phyloP scores from a whole-genome alignment of 2,888 invertebrate genomes.

The Sinelater perroti region DNA sequence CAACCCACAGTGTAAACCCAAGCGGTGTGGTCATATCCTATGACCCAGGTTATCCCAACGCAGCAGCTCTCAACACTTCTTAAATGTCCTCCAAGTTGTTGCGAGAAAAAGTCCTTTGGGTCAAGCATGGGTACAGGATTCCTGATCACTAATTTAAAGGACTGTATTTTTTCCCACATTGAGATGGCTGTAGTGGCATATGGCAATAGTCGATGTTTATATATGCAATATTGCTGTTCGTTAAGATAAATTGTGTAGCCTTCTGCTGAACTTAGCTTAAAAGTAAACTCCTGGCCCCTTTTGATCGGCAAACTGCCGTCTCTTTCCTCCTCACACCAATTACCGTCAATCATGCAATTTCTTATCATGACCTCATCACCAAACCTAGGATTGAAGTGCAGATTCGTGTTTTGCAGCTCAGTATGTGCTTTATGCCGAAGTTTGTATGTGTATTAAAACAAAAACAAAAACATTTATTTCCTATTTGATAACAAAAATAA shows the following conservation, averaged over 20 bases:
- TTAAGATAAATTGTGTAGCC: conserved; percentile 76
- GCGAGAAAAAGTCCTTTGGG: conserved; percentile 83
- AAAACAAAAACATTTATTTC: no score
- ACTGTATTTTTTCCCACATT: conserved; percentile 79
- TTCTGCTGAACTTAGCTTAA: conserved; percentile 69
- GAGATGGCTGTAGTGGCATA: conserved; percentile 75
- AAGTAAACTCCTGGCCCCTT: conserved; percentile 76
- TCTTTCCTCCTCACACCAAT: conserved; percentile 83
- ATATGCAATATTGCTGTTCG: conserved; percentile 73
- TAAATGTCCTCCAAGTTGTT: conserved; percentile 88
- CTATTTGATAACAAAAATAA: no score
- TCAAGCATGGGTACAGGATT: conserved; percentile 68
- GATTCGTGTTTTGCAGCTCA: conserved; percentile 73
- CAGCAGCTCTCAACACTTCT: conserved; percentile 76
- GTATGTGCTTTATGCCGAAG: conserved; percentile 72
- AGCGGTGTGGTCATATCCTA: conserved; percentile 87
- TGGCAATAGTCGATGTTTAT: conserved; percentile 78
- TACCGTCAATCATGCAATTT: conserved; percentile 80
- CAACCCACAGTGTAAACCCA: conserved; percentile 92
- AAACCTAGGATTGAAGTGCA: conserved; percentile 82
- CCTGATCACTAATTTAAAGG: conserved; percentile 74
- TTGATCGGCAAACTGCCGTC: conserved; percentile 71
- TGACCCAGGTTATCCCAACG: conserved; percentile 88
- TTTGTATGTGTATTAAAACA: no score
- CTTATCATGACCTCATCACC: conserved; percentile 72